Base-by-base conservation (phyloP, 2,113 vertebrate genomes). In the Microtus oregoni region DNA sequence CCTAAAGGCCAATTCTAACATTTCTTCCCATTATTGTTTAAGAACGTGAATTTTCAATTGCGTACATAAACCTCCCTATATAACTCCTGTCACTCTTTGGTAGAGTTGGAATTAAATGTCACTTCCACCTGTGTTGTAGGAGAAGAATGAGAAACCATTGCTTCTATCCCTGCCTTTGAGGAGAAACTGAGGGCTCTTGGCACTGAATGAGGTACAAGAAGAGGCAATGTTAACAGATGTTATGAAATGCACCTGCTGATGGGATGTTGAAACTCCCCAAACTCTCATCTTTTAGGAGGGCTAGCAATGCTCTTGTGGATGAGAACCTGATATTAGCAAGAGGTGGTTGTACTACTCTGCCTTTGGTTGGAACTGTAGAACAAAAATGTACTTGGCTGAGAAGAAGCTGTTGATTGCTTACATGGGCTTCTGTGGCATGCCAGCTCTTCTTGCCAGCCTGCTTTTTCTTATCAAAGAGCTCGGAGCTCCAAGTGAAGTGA, bases 401-500 rank as follows among this genome's bases (percentile, higher is more conserved):
- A n/a, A 44, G 35, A 72, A 94, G 87, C 63, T 78, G 73, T 94
- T 94, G 94, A 91, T 96, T 94, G 94, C 96, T 94, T 91, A 41
- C 73, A 3, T 3, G 11, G 78, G 44, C 73, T 86, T 86, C 26
- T 11, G 63, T 72, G 92, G 88, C 58, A 68, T 70, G 89, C 92
- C 96, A 96, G 63, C 44, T 28, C 22, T 32, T 61, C 41, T n/a
- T 41, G 88, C 94, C 93, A 76, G 58, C 67, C 50, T 90, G 14
- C 52, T 47, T 58, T 47, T 77, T 89, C 81, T 90, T 94, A 90
- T 94, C 96, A 93, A 94, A 76, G 81, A 85, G 83, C 38, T 58
- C 77, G 58, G 67, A 96, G 76, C 96, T 95, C 88, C 86, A 96
- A 86, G 91, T 10, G 78, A 95, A 91, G 96, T 81, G 85, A 95